A percentile compares a stretch with the other conserved stretches of the same genome.
Conservation (phyloP, 2,797 vertebrate species). For the Chromobotia macracanthus region DNA sequence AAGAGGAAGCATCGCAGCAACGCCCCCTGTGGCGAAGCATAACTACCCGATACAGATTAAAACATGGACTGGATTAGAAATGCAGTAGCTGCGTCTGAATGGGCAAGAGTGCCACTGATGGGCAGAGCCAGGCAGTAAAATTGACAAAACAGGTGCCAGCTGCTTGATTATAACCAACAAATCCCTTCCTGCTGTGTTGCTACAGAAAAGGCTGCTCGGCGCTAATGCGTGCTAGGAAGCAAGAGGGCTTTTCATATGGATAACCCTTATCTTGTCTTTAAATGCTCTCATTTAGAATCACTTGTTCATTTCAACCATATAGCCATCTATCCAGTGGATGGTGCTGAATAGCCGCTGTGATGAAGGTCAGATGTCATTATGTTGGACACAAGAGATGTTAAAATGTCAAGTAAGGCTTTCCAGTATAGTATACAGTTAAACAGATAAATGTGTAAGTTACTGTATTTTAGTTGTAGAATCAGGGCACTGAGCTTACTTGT, state of each 20-base stretch:
- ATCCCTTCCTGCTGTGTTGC: constrained; percentile 45
- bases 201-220: constrained; percentile 14
- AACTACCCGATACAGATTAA: constrained; percentile 30
- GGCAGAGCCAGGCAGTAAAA: constrained; percentile 8
- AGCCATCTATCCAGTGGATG: constrained; percentile 2
- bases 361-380: constrained; percentile 30
- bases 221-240: constrained; percentile 22
- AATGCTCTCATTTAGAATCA: constrained; percentile 35
- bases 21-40: neutral
- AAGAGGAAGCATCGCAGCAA: neutral
- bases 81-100: neutral
- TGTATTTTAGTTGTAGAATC: constrained; percentile 16
- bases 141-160: constrained; percentile 51
- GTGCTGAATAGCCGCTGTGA: constrained; percentile 26
- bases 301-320: constrained; percentile 32
- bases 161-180: constrained; percentile 52
- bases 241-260: constrained; percentile 12
- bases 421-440: constrained; percentile 8
- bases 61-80: constrained; percentile 41
- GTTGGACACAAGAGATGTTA: constrained; percentile 4
- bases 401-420: constrained; percentile 28
- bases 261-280: constrained; percentile 18
- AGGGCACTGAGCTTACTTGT: constrained; percentile 24
- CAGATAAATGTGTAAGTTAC: neutral
- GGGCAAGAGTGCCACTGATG: too few species aligned